These are phyloP conservation scores for Lucilia cuprina DNA, from an alignment of 1,140 invertebrate genomes.

Conservation along the genomic window DNA sequence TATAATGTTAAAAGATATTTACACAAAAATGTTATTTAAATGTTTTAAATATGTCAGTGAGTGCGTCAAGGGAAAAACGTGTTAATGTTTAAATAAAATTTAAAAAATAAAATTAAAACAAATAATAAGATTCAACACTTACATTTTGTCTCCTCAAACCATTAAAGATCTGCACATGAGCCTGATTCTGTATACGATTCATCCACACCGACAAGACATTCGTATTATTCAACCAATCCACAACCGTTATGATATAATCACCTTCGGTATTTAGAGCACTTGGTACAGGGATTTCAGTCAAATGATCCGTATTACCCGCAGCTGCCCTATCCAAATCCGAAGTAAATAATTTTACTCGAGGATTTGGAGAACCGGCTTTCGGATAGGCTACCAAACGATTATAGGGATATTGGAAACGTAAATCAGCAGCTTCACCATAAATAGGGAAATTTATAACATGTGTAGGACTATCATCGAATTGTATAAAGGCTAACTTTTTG, in stretches of 20 bases:
- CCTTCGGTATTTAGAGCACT: conserved; percentile 50
- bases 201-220: conserved; percentile 80
- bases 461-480: conserved; percentile 81
- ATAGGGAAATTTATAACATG: conserved; percentile 71
- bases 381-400: conserved; percentile 81
- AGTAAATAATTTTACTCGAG: conserved; percentile 59
- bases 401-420: conserved; percentile 73
- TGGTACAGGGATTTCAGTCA: conserved; percentile 52
- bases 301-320: conserved; percentile 42
- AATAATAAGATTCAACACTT: neutral
- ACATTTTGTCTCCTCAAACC: conserved; percentile 48
- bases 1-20: too few species aligned
- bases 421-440: conserved; percentile 73
- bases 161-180: conserved; percentile 52
- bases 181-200: conserved; percentile 83
- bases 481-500: conserved; percentile 79
- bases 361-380: conserved; percentile 70
- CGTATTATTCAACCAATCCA: conserved; percentile 74
- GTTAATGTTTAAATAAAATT: neutral
- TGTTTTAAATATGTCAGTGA: too few species aligned
- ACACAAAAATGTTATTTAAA: too few species aligned
- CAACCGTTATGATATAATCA: conserved; percentile 63
- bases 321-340: conserved; percentile 47
- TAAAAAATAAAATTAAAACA: neutral
- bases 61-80: neutral